These are phyloP conservation scores for Sussaba pulchella DNA, from an alignment of 2,888 invertebrate species.

Conservation along the genomic window DNA sequence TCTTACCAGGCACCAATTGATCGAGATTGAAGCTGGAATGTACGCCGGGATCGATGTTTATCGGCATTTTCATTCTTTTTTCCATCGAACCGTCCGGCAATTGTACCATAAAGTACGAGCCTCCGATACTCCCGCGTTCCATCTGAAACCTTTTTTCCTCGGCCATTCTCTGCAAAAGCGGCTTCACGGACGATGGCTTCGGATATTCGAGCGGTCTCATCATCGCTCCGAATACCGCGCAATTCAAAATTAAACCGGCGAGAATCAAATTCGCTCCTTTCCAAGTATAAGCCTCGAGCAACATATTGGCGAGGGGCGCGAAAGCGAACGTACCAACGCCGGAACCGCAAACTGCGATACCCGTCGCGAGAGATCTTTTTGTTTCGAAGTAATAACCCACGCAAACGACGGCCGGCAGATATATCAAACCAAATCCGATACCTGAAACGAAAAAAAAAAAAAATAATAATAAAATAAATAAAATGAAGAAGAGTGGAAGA, in stretches of 20 bases:
- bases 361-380: slow-evolving; percentile 96
- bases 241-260: slow-evolving; percentile 96
- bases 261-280: slow-evolving; percentile 95
- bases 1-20: slow-evolving; percentile 88
- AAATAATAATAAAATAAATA: too few species aligned
- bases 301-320: slow-evolving; percentile 93
- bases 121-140: slow-evolving; percentile 95
- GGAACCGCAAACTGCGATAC: slow-evolving; percentile 97
- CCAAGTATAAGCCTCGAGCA: slow-evolving; percentile 94
- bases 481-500: background rate
- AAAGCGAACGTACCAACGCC: slow-evolving; percentile 98
- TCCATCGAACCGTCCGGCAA: slow-evolving; percentile 96
- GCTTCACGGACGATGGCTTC: slow-evolving; percentile 91
- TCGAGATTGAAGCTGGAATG: slow-evolving; percentile 96
- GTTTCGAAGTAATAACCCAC: slow-evolving; percentile 99
- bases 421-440: slow-evolving; percentile 96
- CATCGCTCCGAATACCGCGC: slow-evolving; percentile 93
- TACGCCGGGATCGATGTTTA: slow-evolving; percentile 97
- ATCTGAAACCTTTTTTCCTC: slow-evolving; percentile 96
- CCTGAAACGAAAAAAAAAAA: too few species aligned
- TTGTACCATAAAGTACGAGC: slow-evolving; percentile 94
- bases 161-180: slow-evolving; percentile 95
- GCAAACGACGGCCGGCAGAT: slow-evolving; percentile 98
- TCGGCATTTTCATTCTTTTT: slow-evolving; percentile 94
- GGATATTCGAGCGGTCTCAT: slow-evolving; percentile 93